Percentiles rank a stretch among this genome's conserved stretches.
Conservation (phyloP, 2,888 invertebrate species). For the Dermolepida albohirtum region DNA sequence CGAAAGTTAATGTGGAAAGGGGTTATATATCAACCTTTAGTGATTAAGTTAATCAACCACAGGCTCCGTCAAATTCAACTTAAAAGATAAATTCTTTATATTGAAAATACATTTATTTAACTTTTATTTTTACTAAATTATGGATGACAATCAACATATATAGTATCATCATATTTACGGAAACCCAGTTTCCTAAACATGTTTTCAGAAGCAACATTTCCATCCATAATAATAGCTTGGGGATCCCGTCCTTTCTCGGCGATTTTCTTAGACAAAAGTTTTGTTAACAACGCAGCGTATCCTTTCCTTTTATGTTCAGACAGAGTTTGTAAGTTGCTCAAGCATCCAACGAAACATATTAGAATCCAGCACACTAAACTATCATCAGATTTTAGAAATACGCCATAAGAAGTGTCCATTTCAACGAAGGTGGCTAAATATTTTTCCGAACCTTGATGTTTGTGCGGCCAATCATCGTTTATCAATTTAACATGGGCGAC, state of each 20-base stretch:
- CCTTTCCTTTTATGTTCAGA: conserved; percentile 59
- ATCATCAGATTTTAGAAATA: conserved; percentile 59
- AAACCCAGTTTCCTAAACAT: conserved; percentile 60
- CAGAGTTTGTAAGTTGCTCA: conserved; percentile 60
- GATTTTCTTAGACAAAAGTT: conserved; percentile 58
- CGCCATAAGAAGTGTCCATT: conserved; percentile 60
- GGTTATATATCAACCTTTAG: too few relatives aligned
- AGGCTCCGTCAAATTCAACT: too few relatives aligned
- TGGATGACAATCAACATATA: conserved; percentile 5
- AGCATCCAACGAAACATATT: conserved; percentile 57
- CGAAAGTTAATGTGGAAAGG: too few relatives aligned
- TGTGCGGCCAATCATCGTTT: conserved; percentile 60
- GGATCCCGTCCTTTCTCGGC: conserved; percentile 57
- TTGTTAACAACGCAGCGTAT: conserved; percentile 59
- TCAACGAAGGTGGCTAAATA: conserved; percentile 56
- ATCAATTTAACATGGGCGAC: conserved; percentile 54
- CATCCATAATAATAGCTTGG: conserved; percentile 55
- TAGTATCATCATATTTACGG: conserved; percentile 43
- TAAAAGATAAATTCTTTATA: too few relatives aligned
- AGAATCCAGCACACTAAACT: conserved; percentile 61
- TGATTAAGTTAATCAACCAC: too few relatives aligned
- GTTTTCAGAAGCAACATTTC: conserved; percentile 58
- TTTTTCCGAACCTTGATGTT: conserved; percentile 54
- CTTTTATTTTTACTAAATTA: neutral
- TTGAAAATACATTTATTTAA: too few relatives aligned